Base-by-base conservation (phyloP, 2,888 invertebrate species). In the Drosophila nr. medialis region DNA sequence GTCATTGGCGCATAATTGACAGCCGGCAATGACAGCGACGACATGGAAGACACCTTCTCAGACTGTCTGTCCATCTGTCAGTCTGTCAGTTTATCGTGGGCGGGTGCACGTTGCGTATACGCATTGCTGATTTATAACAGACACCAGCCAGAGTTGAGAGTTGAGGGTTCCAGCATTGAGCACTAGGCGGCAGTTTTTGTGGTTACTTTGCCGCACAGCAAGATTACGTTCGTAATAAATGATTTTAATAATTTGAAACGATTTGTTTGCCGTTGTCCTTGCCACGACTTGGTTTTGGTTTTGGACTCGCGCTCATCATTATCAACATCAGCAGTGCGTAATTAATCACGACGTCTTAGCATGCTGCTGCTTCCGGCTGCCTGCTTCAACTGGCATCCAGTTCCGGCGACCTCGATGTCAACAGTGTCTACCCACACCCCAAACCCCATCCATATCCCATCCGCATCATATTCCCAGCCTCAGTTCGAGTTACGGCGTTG, bases 231-330 rank as follows among this genome's bases (percentile, higher is more conserved):
- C 81, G 81, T 91, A 85, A 91, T 91, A 91, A 91, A 91, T 91
- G 91, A 91, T 90, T 91, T 86, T 91, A 83, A 91, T 91, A 91
- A 91, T 91, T 91, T 83, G 91, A 87, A 90, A 81, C 91, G 90
- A 91, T 91, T 91, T 91, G 91, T 91, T 87, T 90, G 82, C 82
- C 75, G 45, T 32, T 56, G 61, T 40, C 29, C 32, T 42, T 18
- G 50, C 45, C 63, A 11, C 27, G 55, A n/a, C 34, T 64, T n/a
- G 45, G 32, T 29, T 30, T 42, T 29, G 40, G 32, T 55, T 50
- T 60, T 45, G 42, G 63, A 45, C 54, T 60, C 54, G 50, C 70
- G 56, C 80, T 83, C 81, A 88, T 81, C 89, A 83, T 86, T 68
- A 83, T 80, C 63, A 83, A 71, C 81, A 69, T 61, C 83, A 73